phyloP scores from a whole-genome alignment of 2,113 vertebrate species.

The Aptenodytes patagonicus region DNA sequence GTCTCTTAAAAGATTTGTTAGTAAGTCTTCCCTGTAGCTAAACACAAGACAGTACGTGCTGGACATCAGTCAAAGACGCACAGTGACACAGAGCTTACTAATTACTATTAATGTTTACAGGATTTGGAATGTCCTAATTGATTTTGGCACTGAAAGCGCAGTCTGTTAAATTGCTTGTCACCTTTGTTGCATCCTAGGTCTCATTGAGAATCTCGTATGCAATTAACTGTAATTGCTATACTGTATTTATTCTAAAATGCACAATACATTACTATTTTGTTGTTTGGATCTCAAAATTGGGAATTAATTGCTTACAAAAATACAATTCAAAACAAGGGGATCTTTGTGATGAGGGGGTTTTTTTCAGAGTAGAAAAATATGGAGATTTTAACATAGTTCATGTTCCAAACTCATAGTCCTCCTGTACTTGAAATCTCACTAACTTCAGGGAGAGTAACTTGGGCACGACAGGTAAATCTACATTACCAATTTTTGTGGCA shows the following conservation, averaged over 20 bases:
- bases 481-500: background rate
- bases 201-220: background rate
- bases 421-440: background rate
- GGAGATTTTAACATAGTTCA: background rate
- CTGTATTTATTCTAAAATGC: conserved; percentile 22
- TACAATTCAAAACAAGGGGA: background rate
- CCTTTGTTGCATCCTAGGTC: background rate
- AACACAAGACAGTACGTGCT: background rate
- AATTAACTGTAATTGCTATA: conserved; percentile 45
- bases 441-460: background rate
- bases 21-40: background rate
- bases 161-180: conserved; percentile 43
- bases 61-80: conserved; percentile 30
- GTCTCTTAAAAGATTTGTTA: background rate
- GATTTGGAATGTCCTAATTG: conserved; percentile 4
- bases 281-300: background rate
- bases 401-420: background rate
- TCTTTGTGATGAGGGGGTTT: background rate
- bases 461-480: background rate
- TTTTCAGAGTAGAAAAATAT: background rate
- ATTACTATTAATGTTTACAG: conserved; percentile 37
- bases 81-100: background rate
- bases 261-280: background rate
- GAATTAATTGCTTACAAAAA: conserved; percentile 11
- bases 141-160: conserved; percentile 39